phyloP scores from a whole-genome alignment of 2,888 invertebrate genomes.

The Agriopis marginaria region DNA sequence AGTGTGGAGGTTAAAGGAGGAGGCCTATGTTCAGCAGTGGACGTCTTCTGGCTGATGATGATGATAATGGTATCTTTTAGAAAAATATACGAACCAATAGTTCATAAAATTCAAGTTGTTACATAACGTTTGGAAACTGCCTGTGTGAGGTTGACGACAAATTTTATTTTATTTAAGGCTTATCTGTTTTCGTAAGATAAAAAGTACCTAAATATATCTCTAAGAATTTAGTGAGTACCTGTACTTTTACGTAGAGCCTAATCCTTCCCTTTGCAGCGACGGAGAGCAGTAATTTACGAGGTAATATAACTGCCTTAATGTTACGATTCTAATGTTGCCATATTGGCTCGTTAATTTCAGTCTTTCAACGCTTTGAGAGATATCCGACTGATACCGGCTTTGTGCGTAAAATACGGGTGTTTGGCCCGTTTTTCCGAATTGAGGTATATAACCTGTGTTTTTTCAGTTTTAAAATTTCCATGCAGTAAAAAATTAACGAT shows the following conservation, averaged over 20 bases:
- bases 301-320: constrained; percentile 66
- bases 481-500: too few species aligned
- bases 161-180: too few species aligned
- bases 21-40: too few species aligned
- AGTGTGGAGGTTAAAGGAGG: too few species aligned
- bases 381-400: constrained; percentile 50
- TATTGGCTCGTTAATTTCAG: constrained; percentile 44
- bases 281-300: constrained; percentile 59
- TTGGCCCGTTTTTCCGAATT: not conserved
- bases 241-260: constrained; percentile 28
- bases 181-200: not conserved
- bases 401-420: constrained; percentile 6
- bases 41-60: too few species aligned
- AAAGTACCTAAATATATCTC: not conserved
- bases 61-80: too few species aligned
- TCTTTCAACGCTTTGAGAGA: constrained; percentile 48
- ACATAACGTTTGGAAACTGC: too few species aligned
- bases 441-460: not conserved
- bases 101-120: too few species aligned
- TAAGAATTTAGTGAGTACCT: not conserved
- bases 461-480: not conserved
- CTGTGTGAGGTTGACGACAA: too few species aligned
- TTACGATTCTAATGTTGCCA: constrained; percentile 50
- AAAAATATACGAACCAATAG: too few species aligned
- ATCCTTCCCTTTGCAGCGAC: constrained; percentile 56